These are phyloP conservation scores for Agonopterix arenella DNA, from an alignment of 2,888 invertebrate species.

Conservation along the genomic window DNA sequence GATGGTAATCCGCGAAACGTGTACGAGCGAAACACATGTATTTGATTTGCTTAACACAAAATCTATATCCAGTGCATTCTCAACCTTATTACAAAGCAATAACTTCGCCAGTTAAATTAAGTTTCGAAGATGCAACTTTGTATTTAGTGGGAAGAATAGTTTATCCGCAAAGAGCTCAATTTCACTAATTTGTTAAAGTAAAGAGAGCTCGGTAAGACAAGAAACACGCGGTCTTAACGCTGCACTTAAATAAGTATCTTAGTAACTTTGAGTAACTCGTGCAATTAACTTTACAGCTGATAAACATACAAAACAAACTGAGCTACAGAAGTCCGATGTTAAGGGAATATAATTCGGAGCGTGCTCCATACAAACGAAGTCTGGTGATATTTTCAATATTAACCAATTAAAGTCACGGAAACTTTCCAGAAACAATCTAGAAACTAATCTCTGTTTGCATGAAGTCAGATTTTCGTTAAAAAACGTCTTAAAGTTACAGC, in stretches of 20 bases:
- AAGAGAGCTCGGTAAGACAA: conserved; percentile 4
- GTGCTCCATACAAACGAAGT: too few relatives aligned
- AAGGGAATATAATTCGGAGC: too few relatives aligned
- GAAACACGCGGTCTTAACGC: neutral
- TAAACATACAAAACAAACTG: too few relatives aligned
- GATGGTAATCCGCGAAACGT: conserved; percentile 31
- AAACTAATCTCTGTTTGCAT: too few relatives aligned
- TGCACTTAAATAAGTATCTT: neutral
- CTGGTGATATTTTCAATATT: too few relatives aligned
- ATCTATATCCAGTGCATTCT: neutral
- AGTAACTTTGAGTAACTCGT: too few relatives aligned
- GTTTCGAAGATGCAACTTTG: conserved; percentile 5
- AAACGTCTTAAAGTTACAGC: too few relatives aligned
- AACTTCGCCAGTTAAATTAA: neutral
- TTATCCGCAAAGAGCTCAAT: conserved; percentile 24
- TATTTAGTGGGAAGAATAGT: conserved; percentile 18
- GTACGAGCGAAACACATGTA: conserved; percentile 13
- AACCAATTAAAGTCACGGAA: too few relatives aligned
- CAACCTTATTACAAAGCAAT: neutral
- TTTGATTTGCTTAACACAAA: neutral
- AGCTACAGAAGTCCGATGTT: too few relatives aligned
- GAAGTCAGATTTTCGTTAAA: too few relatives aligned
- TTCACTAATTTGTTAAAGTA: conserved; percentile 31
- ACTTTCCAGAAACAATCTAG: too few relatives aligned
- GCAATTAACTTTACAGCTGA: too few relatives aligned